Conservation (phyloP, 2,888 invertebrate genomes). For the Nemapogon koenigi region DNA sequence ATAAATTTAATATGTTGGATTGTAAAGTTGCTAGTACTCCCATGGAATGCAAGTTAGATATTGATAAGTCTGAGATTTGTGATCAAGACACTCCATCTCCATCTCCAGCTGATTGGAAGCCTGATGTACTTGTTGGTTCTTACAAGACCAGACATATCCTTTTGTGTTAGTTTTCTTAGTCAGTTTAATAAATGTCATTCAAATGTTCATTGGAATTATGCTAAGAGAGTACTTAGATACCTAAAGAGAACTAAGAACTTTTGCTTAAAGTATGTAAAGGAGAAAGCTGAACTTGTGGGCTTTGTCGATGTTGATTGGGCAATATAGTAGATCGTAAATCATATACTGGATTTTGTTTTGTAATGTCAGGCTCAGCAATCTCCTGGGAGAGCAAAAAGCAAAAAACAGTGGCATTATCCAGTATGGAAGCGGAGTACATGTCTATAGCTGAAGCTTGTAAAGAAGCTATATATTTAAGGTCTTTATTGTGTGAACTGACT, state of each 20-base stretch:
- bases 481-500: slow-evolving; percentile 2
- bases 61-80: background rate
- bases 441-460: slow-evolving; percentile 20
- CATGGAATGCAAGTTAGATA: slow-evolving; percentile 7
- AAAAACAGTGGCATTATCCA: slow-evolving; percentile 20
- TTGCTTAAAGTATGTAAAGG: slow-evolving; percentile 6
- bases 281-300: slow-evolving; percentile 5
- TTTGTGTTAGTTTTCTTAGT: slow-evolving; percentile 15
- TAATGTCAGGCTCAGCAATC: slow-evolving; percentile 17
- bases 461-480: slow-evolving; percentile 14
- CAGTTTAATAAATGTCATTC: slow-evolving; percentile 17
- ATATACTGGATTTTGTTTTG: slow-evolving; percentile 15
- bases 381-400: slow-evolving; percentile 22
- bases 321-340: slow-evolving; percentile 8
- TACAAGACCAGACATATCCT: slow-evolving; percentile 16
- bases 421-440: slow-evolving; percentile 25
- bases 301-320: slow-evolving; percentile 13
- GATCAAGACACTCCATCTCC: background rate
- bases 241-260: slow-evolving; percentile 1
- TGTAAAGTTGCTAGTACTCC: slow-evolving; percentile 13
- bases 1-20: slow-evolving; percentile 12
- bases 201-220: slow-evolving; percentile 14
- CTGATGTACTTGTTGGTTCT: slow-evolving; percentile 16
- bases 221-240: slow-evolving; percentile 10
- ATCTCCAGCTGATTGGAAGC: slow-evolving; percentile 16